Evolutionary conservation across 1,140 invertebrate genomes (phyloP).

Genomic region (Drosophila neocordata): DNA sequence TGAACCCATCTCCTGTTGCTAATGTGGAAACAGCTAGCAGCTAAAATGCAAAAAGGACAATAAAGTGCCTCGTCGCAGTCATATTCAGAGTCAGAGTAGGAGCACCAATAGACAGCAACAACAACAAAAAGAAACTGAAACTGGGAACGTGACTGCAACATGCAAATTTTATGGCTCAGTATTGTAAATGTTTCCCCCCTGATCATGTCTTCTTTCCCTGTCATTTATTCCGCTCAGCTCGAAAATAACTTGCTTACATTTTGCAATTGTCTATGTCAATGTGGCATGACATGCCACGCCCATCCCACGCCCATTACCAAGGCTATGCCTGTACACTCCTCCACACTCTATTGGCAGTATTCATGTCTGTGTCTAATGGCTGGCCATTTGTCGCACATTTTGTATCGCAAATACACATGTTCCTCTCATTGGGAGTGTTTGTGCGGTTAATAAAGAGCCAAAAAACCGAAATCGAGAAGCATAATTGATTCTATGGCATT

Average conservation of each 20-base stretch:
- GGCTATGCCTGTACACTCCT: constrained; percentile 7
- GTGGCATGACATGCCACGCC: constrained; percentile 19
- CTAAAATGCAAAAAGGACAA: constrained; percentile 27
- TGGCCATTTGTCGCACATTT: constrained; percentile 48
- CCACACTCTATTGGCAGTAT: neutral
- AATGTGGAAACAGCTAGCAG: constrained; percentile 12
- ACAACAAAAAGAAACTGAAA: constrained; percentile 19
- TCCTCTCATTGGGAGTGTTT: constrained; percentile 11
- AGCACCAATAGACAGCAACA: constrained; percentile 1
- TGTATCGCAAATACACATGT: constrained; percentile 45
- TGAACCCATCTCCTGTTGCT: neutral
- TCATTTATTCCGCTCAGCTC: no score
- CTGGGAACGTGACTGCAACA: constrained; percentile 41
- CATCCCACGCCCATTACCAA: neutral
- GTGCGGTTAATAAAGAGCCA: constrained; percentile 41
- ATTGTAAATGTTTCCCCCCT: constrained; percentile 2
- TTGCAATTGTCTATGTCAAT: constrained; percentile 46
- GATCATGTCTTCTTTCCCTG: neutral
- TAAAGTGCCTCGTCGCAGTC: constrained; percentile 31
- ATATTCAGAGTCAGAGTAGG: neutral
- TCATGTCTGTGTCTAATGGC: constrained; percentile 37
- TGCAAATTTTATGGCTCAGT: constrained; percentile 42
- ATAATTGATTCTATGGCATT: constrained; percentile 40
- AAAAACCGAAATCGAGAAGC: constrained; percentile 16
- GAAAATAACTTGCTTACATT: constrained; percentile 41